A percentile compares a stretch with the other conserved stretches of the same genome.
These are phyloP conservation scores for Sinohyriopsis cumingii DNA, from an alignment of 2,888 invertebrate genomes.

Conservation along the genomic window DNA sequence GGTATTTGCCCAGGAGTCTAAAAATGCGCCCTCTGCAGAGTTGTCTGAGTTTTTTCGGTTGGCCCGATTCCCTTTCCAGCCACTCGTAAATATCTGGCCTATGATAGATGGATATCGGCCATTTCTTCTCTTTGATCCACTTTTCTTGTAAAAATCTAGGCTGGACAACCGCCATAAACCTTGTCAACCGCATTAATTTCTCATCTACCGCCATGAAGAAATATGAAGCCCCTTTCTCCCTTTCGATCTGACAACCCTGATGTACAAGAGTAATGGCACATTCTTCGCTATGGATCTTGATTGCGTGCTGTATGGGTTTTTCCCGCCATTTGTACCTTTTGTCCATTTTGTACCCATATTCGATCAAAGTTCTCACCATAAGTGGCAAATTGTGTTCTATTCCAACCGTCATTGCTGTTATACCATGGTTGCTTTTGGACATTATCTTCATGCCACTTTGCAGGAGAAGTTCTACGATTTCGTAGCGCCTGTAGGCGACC, in stretches of 20 bases:
- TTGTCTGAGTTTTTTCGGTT: conserved; percentile 44
- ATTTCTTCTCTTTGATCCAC: conserved; percentile 51
- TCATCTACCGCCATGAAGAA: conserved; percentile 60
- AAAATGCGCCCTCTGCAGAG: conserved; percentile 56
- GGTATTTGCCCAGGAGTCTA: conserved; percentile 48
- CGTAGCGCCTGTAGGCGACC: conserved; percentile 60
- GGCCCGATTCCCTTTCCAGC: conserved; percentile 44
- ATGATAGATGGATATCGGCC: conserved; percentile 63
- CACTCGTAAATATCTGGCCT: conserved; percentile 54
- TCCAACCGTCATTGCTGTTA: conserved; percentile 66
- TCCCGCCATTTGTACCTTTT: conserved; percentile 61
- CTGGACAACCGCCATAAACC: conserved; percentile 55
- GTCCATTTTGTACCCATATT: conserved; percentile 63
- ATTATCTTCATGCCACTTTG: conserved; percentile 55
- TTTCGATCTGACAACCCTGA: conserved; percentile 55
- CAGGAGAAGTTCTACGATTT: conserved; percentile 59
- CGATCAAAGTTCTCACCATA: conserved; percentile 59
- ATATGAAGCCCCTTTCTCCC: conserved; percentile 49
- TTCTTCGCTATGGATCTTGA: conserved; percentile 59
- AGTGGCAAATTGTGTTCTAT: conserved; percentile 61
- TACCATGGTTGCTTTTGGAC: conserved; percentile 55
- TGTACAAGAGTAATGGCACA: conserved; percentile 64
- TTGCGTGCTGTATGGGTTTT: conserved; percentile 64
- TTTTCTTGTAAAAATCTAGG: conserved; percentile 58
- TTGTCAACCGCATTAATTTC: conserved; percentile 51